Conservation (phyloP, 2,888 invertebrate genomes). For the Oscheius myriophilus region DNA sequence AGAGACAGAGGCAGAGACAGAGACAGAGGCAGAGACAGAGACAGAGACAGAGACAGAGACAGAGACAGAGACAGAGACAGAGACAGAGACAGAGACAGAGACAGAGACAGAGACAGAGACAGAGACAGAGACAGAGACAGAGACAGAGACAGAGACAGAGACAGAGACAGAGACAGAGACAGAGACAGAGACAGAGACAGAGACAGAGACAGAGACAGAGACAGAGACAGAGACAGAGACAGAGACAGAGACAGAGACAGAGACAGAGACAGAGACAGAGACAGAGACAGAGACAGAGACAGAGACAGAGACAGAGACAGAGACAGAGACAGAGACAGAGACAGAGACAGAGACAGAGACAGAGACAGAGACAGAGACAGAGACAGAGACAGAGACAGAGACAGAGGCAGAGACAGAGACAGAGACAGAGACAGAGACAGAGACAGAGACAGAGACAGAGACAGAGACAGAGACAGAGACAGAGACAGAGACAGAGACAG, state of each 20-base stretch:
- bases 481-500: background rate
- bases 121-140: background rate
- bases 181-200: background rate
- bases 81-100: background rate
- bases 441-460: constrained; percentile 6
- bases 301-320: constrained; percentile 1
- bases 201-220: background rate
- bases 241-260: background rate
- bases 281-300: background rate
- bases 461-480: constrained; percentile 11
- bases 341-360: background rate
- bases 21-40: constrained; percentile 10
- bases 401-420: background rate
- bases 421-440: background rate
- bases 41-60: background rate
- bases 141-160: constrained; percentile 6
- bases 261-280: background rate
- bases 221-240: background rate
- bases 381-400: background rate
- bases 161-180: constrained; percentile 11
- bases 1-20: constrained; percentile 3
- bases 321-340: constrained; percentile 12
- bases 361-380: background rate
- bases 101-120: background rate
- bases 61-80: background rate